Evolutionary conservation across 2,797 vertebrate species (phyloP).

Genomic region (Pachyuromys duprasi): DNA sequence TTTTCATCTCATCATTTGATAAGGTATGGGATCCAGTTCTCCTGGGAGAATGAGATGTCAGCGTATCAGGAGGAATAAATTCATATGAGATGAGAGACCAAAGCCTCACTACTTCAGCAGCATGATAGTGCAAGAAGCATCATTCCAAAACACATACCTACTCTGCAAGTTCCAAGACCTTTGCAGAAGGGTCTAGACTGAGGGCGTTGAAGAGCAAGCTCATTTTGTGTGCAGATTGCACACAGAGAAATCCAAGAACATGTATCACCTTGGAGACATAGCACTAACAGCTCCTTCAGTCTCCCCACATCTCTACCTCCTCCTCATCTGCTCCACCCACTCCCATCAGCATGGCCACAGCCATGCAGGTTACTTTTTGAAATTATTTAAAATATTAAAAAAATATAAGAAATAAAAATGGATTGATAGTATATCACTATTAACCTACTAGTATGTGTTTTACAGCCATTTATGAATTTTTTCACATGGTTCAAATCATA

Average conservation of each 20-base stretch:
- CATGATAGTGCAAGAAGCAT: not conserved
- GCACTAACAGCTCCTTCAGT: not conserved
- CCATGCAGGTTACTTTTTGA: not conserved
- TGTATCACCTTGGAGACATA: not conserved
- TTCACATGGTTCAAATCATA: constrained; percentile 12
- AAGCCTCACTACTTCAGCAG: not conserved
- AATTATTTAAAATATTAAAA: not conserved
- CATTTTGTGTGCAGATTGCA: not conserved
- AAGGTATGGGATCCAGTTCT: not conserved
- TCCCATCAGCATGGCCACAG: not conserved
- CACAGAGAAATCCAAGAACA: not conserved
- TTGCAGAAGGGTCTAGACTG: not conserved
- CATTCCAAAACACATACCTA: not conserved
- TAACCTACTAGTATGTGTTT: not conserved
- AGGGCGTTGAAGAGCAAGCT: not conserved
- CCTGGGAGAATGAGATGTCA: not conserved
- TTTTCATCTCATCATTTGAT: not conserved
- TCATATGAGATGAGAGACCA: not conserved
- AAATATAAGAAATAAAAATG: not conserved
- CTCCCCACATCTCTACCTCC: not conserved
- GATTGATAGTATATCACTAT: not conserved
- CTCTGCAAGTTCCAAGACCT: not conserved
- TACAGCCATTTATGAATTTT: not conserved
- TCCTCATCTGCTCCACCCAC: not conserved
- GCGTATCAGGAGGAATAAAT: not conserved